Conservation (phyloP, 2,797 vertebrate genomes). For the Chaetophractus vellerosus region DNA sequence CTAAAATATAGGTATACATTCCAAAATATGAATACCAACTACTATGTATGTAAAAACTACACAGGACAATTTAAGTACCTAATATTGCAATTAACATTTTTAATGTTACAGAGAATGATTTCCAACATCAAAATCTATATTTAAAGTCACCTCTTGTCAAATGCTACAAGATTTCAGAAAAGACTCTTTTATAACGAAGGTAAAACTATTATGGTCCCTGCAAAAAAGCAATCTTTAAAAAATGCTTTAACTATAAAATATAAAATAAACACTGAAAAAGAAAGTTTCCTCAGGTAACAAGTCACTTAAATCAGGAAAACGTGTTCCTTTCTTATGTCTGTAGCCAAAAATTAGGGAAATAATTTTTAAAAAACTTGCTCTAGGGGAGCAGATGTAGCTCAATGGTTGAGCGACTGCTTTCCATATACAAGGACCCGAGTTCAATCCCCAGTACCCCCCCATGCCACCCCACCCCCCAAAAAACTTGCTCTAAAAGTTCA, state of each 20-base stretch:
- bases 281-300: slow-evolving; percentile 38
- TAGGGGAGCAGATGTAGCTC: no score
- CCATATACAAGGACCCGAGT: no score
- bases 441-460: no score
- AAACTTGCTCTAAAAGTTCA: slow-evolving; percentile 51
- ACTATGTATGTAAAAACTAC: slow-evolving; percentile 21
- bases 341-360: slow-evolving; percentile 51
- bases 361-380: slow-evolving; percentile 54
- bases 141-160: slow-evolving; percentile 54
- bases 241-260: slow-evolving; percentile 27
- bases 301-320: slow-evolving; percentile 9
- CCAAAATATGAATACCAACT: slow-evolving; percentile 31
- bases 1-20: not conserved
- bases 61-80: slow-evolving; percentile 49
- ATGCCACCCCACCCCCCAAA: not conserved
- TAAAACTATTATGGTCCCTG: slow-evolving; percentile 20
- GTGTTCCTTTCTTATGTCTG: slow-evolving; percentile 42
- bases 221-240: not conserved
- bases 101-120: slow-evolving; percentile 36
- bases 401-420: no score
- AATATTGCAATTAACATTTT: slow-evolving; percentile 55
- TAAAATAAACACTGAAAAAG: slow-evolving; percentile 65
- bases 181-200: not conserved
- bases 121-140: slow-evolving; percentile 46
- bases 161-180: slow-evolving; percentile 33